A percentile compares a stretch with the other conserved stretches of the same genome.
Conservation (phyloP, 2,888 invertebrate species). For the Blastobasis adustella region DNA sequence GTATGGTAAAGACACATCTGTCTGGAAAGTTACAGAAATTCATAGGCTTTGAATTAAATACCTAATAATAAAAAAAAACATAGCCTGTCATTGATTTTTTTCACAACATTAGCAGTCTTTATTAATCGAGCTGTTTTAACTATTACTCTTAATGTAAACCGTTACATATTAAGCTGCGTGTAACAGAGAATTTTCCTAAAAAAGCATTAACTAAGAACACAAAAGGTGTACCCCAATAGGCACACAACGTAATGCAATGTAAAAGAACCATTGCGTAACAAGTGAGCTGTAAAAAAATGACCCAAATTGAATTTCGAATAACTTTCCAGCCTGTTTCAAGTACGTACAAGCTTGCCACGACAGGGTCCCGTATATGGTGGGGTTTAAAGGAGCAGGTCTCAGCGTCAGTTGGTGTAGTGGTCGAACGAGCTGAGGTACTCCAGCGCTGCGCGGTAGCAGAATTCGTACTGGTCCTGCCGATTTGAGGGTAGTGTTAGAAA, state of each 20-base stretch:
- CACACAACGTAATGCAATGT: too few species aligned
- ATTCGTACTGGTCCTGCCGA: conserved; percentile 97
- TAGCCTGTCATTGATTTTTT: too few species aligned
- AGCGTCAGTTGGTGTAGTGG: conserved; percentile 91
- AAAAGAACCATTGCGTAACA: too few species aligned
- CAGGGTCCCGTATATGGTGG: conserved; percentile 21
- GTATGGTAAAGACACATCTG: too few species aligned
- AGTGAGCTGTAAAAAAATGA: too few species aligned
- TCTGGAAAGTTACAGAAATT: too few species aligned
- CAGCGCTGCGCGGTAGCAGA: conserved; percentile 98
- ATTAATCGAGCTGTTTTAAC: background rate
- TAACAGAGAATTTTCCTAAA: background rate
- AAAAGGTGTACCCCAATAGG: too few species aligned
- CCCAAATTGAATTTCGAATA: too few species aligned
- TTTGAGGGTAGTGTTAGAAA: background rate
- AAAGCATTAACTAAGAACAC: background rate
- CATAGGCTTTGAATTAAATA: background rate
- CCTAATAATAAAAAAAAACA: background rate
- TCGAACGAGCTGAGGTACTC: conserved; percentile 99
- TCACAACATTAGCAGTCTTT: too few species aligned
- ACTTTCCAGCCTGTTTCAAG: too few species aligned
- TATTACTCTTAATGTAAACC: background rate
- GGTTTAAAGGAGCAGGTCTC: conserved; percentile 63
- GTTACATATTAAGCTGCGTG: background rate
- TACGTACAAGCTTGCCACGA: conserved; percentile 6